Evolutionary conservation across 1,140 invertebrate genomes (phyloP), one percentile per base, ranked within the genome.

Genomic region (Drosophila orena): DNA sequence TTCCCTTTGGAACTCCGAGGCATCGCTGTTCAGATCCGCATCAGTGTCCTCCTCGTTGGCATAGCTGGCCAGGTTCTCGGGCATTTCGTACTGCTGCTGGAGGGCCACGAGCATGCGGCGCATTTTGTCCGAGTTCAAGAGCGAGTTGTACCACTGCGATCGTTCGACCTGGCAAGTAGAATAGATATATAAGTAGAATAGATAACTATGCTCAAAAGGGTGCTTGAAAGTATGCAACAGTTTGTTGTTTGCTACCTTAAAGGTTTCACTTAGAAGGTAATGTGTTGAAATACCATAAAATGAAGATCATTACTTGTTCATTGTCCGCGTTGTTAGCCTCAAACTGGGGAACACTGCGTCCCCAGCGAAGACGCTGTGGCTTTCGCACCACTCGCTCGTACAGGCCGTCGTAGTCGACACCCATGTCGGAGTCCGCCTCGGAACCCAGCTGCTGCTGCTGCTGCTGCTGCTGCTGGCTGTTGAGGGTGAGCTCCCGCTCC

Each of bases 301-400:
- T 4, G 5, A n/a, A 14, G 12, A 22, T 46, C 0, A 40, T 47
- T 50, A 90, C 84, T 77, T 89, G 59, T 1, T 85, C 61, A 15
- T 74, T 69, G 5, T 80, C 60, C 7, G n/a, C 35, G 49, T 40
- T 65, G 17, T 17, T 49, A 52, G 47, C 30, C 24, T 73, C 62
- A 14, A 59, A 66, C 17, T 57, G 70, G 0, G 81, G 64, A n/a
- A 83, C 57, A 56, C 91, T 92, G 12, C 91, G 88, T 14, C 88
- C 91, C 74, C 85, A 92, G 43, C 91, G 88, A 10, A 92, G 73
- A 4, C 91, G 88, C 43, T 91, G 90, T 2, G 91, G 91, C 42
- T 91, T 92, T n/a, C 88, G 84, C 7, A 84, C 74, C 7, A 75
- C 74, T 8, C 91, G 77, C 30, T 91, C 79, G 47, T 79, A 91